Evolutionary conservation across 2,113 vertebrate genomes (phyloP).

Genomic region (Triplophysa dalaica): DNA sequence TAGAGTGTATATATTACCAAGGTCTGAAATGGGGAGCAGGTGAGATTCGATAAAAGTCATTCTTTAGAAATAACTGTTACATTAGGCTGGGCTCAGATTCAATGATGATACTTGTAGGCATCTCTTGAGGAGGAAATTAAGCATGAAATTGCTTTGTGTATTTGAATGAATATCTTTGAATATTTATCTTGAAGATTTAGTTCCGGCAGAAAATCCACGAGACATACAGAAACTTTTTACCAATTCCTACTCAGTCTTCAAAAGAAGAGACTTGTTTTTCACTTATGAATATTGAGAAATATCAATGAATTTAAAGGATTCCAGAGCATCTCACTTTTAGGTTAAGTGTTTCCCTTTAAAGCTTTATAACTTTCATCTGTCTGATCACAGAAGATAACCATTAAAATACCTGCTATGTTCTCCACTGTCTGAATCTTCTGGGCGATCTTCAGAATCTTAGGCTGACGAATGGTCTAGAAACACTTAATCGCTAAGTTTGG

Average conservation of each 20-base stretch:
- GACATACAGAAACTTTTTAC: not conserved
- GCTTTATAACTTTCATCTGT: not conserved
- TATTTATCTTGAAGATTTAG: not conserved
- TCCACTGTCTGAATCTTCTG: not conserved
- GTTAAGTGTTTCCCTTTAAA: not conserved
- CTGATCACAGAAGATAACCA: not conserved
- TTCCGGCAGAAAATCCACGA: not conserved
- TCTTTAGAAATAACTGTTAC: not conserved
- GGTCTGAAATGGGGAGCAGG: slow-evolving; percentile 14
- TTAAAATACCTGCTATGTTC: not conserved
- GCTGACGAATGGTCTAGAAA: slow-evolving; percentile 9
- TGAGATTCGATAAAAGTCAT: slow-evolving; percentile 1
- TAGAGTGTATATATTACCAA: not conserved
- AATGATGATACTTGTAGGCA: slow-evolving; percentile 1
- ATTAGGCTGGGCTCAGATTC: slow-evolving; percentile 1
- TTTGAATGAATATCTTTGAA: not conserved
- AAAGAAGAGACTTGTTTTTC: not conserved
- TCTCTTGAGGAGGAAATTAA: slow-evolving; percentile 15
- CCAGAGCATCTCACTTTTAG: too few species aligned
- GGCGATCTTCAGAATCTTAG: slow-evolving; percentile 2
- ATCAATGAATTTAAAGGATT: not conserved
- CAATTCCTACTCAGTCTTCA: not conserved
- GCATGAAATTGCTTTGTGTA: slow-evolving; percentile 24
- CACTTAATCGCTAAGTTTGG: slow-evolving; percentile 5
- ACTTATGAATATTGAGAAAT: too few species aligned